Base-by-base conservation (phyloP, 2,888 invertebrate genomes). In the Bugula neritina region DNA sequence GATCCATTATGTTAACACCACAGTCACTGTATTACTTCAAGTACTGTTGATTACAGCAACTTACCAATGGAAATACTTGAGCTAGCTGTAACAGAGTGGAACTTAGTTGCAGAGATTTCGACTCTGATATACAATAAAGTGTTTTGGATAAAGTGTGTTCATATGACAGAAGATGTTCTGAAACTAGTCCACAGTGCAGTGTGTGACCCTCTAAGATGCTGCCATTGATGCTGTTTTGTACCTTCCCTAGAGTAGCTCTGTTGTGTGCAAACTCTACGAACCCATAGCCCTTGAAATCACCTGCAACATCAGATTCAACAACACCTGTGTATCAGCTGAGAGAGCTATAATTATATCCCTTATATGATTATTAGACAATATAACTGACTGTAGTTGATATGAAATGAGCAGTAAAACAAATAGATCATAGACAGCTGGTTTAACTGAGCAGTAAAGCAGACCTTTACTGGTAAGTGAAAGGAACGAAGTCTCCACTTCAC, bases 211-310 rank as follows among this genome's bases (percentile, higher is more conserved):
- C n/a, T 31, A 70, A 29, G 23, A 25, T 52, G 52, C 52, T 54
- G n/a, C 70, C 70, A 29, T 43, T 21, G 3, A 70, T 35, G 2
- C 3, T 10, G 5, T 43, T 13, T 17, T 54, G 35, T 5, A 43
- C 70, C 27, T 54, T 43, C 23, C 10, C 70, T 5, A 54, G 43
- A 3, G 43, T 70, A 29, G 70, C 87, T 75, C 85, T 85, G 71
- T 82, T 84, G 73, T 79, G 80, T 52, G 81, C 79, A 79, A 85
- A 87, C 76, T 87, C 86, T 34, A 87, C 87, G 78, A 87, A 85
- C 1, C 87, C 87, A 79, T 87, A 87, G 21, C 87, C 87, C 77
- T 87, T 87, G 13, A 31, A 63, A n/a, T 23, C 23, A 21, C 57
- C 57, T 57, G 23, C 17, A 43, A 43, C n/a, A n/a, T n/a, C n/a